Evolutionary conservation across 2,113 vertebrate species (phyloP).

Genomic region (Myrmecophaga tridactyla): DNA sequence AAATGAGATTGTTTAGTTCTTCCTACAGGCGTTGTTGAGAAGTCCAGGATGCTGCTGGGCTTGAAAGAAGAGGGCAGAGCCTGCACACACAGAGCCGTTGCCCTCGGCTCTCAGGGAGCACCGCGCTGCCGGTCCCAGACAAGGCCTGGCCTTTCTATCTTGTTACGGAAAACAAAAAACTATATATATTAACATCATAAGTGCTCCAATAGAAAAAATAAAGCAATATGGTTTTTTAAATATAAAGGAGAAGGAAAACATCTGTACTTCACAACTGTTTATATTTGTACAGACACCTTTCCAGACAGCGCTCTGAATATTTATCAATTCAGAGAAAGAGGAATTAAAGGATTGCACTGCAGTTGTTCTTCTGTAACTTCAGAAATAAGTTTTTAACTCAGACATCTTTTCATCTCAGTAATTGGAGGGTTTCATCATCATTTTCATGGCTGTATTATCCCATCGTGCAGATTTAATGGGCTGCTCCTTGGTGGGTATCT

Average conservation of each 20-base stretch:
- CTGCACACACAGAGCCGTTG: accelerated
- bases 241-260: background rate
- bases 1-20: background rate
- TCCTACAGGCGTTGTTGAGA: no score
- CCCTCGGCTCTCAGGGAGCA: background rate
- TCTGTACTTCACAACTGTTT: background rate
- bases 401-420: background rate
- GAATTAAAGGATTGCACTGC: accelerated
- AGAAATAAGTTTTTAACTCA: background rate
- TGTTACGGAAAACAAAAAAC: background rate
- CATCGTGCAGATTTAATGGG: accelerated
- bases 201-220: background rate
- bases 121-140: background rate
- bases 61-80: accelerated
- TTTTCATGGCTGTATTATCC: background rate
- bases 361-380: background rate
- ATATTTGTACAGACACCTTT: accelerated
- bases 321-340: accelerated
- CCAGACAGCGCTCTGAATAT: accelerated
- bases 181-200: no score
- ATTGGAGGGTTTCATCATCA: accelerated
- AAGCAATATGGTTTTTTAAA: background rate
- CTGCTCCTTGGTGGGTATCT: background rate
- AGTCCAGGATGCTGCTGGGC: accelerated
- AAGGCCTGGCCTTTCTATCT: background rate